Evolutionary conservation across 2,797 vertebrate species (phyloP), one percentile per base, ranked within the genome.

Genomic region (Ptychadena robeensis): DNA sequence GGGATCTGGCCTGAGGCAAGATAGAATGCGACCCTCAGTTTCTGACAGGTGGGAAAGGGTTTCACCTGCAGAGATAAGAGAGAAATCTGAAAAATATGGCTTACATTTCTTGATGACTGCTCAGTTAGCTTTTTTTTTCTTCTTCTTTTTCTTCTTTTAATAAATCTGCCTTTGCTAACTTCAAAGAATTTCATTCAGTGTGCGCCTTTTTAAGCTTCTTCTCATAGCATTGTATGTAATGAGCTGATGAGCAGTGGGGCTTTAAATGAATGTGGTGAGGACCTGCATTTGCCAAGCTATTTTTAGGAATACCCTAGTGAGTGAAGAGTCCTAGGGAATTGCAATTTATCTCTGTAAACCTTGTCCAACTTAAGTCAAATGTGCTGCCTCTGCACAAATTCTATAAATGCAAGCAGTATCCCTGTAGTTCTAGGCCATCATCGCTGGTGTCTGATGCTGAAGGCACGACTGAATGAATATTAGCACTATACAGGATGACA

Each of bases 311-410:
- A 38, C 77, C 71, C 77, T 48, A 75, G 77, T 70, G 77, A 85
- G 57, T 74, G 74, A 31, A 61, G 57, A 61, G 48, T 80, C 82
- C 78, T 63, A 14, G 82, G 82, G 82, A 85, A 85, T 85, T 80
- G 82, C 82, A 85, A 80, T 85, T 80, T 80, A 80, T 85, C 82
- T 85, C 57, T 80, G 77, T 80, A 85, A 80, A 80, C 77, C 70
- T 37, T 80, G 70, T 75, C 64, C 77, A 85, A 75, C 82, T 68
- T 68, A 80, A 79, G 32, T 70, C 15, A 25, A 64, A 85, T 69
- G 68, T 65, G 71, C 82, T 75, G 71, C 28, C 77, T 63, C 28
- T 22, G 82, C 77, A 80, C 57, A 69, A 83, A 67, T 18, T n/a
- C 9, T 27, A 40, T 66, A 59, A 80, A 69, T 80, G 38, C 71